Evolutionary conservation across 2,888 invertebrate genomes (phyloP).

Genomic region (Chymomyza procnemis): DNA sequence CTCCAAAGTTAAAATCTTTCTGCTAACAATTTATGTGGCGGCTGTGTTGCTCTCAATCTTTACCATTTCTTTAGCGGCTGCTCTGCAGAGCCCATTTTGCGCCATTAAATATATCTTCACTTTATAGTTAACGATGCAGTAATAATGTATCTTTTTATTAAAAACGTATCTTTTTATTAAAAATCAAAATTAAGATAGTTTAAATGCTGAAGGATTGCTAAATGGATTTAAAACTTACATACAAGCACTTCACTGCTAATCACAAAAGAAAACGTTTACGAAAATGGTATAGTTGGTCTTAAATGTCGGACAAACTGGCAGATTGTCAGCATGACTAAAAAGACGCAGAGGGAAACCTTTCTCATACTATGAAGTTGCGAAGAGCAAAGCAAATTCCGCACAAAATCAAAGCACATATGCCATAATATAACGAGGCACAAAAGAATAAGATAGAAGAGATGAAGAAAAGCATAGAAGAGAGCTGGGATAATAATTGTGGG

Average conservation of each 20-base stretch:
- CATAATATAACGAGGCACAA: conserved; percentile 52
- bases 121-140: too few species aligned
- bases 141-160: too few species aligned
- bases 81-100: too few species aligned
- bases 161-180: neutral
- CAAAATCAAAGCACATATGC: conserved; percentile 26
- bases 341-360: neutral
- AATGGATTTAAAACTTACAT: neutral
- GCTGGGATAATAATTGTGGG: neutral
- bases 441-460: conserved; percentile 34
- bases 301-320: conserved; percentile 5
- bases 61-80: too few species aligned
- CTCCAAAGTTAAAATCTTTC: too few species aligned
- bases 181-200: neutral
- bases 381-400: neutral
- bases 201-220: neutral
- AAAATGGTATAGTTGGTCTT: neutral
- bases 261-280: neutral
- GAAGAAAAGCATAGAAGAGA: conserved; percentile 21
- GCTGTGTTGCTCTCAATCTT: too few species aligned
- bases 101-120: too few species aligned
- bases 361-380: neutral
- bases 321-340: conserved; percentile 7
- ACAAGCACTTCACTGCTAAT: neutral
- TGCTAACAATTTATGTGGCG: too few species aligned